Conservation (phyloP, 2,113 vertebrate genomes). For the Redunca redunca region DNA sequence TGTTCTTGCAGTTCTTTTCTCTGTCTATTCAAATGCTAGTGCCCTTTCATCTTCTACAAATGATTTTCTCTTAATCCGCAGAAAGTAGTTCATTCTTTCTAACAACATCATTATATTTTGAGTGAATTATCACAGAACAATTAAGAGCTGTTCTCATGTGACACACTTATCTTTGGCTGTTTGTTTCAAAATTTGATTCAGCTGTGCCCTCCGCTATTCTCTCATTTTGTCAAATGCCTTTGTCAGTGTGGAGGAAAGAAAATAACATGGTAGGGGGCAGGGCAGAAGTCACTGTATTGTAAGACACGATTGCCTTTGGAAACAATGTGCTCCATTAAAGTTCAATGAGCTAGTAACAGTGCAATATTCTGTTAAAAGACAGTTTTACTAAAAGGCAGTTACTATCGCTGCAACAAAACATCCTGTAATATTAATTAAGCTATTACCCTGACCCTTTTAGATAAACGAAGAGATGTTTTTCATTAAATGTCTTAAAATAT, state of each 20-base stretch:
- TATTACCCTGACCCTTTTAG: neutral
- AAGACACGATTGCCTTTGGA: slow-evolving; percentile 50
- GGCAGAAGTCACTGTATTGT: slow-evolving; percentile 49
- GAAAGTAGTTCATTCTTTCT: slow-evolving; percentile 68
- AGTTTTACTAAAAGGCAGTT: slow-evolving; percentile 62
- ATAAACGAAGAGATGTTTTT: neutral
- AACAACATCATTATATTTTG: slow-evolving; percentile 69
- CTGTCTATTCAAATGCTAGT: slow-evolving; percentile 65
- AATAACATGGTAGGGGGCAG: slow-evolving; percentile 58
- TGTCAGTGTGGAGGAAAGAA: slow-evolving; percentile 51
- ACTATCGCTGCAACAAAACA: slow-evolving; percentile 53
- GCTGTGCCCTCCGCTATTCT: slow-evolving; percentile 56
- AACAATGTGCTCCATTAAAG: slow-evolving; percentile 60
- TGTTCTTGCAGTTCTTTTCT: slow-evolving; percentile 67
- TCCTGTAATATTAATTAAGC: slow-evolving; percentile 51
- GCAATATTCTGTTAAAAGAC: slow-evolving; percentile 63
- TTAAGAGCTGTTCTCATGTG: slow-evolving; percentile 60
- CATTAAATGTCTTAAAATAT: neutral
- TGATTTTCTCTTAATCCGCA: slow-evolving; percentile 61
- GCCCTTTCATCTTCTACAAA: slow-evolving; percentile 74
- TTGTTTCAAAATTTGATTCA: slow-evolving; percentile 70
- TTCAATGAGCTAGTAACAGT: slow-evolving; percentile 63
- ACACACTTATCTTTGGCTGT: slow-evolving; percentile 60
- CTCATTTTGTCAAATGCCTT: slow-evolving; percentile 57
- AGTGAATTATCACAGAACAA: slow-evolving; percentile 71